A percentile compares a stretch with the other conserved stretches of the same genome.
phyloP scores from a whole-genome alignment of 1,140 invertebrate species.

The Hyles euphorbiae region DNA sequence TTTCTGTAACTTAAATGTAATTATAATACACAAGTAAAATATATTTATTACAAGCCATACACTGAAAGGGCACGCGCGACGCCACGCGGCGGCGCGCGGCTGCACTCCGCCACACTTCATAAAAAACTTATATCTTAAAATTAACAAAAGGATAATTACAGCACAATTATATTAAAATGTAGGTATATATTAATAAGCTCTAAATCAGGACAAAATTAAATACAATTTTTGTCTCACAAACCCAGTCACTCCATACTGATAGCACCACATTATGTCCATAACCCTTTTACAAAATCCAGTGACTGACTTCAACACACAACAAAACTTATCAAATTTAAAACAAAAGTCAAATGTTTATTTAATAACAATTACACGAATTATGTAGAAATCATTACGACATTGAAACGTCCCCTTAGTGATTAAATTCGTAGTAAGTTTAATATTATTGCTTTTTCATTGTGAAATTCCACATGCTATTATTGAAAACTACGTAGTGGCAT shows the following conservation, averaged over 20 bases:
- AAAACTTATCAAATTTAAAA: slow-evolving; percentile 3
- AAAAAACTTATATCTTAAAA: slow-evolving; percentile 59
- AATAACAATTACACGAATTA: slow-evolving; percentile 13
- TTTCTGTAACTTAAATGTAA: slow-evolving; percentile 44
- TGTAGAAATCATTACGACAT: slow-evolving; percentile 14
- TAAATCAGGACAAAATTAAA: slow-evolving; percentile 69
- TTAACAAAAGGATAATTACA: slow-evolving; percentile 67
- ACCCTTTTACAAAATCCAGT: slow-evolving; percentile 48
- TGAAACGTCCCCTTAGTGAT: slow-evolving; percentile 11
- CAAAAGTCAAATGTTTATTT: slow-evolving; percentile 5
- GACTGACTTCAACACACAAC: slow-evolving; percentile 31
- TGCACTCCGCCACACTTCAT: slow-evolving; percentile 38
- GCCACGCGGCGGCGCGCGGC: slow-evolving; percentile 24
- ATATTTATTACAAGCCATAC: slow-evolving; percentile 42
- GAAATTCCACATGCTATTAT: slow-evolving; percentile 10
- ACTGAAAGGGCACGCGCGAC: slow-evolving; percentile 17
- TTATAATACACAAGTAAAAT: slow-evolving; percentile 55
- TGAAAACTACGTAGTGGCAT: slow-evolving; percentile 5
- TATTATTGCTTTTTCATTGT: slow-evolving; percentile 18
- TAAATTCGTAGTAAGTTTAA: slow-evolving; percentile 13
- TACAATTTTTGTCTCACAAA: slow-evolving; percentile 54
- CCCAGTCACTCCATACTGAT: slow-evolving; percentile 60
- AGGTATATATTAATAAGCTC: slow-evolving; percentile 71
- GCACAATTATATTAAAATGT: slow-evolving; percentile 60
- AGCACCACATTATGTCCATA: slow-evolving; percentile 63